These are phyloP conservation scores for Plodia interpunctella DNA, from an alignment of 1,140 invertebrate genomes.

Conservation along the genomic window DNA sequence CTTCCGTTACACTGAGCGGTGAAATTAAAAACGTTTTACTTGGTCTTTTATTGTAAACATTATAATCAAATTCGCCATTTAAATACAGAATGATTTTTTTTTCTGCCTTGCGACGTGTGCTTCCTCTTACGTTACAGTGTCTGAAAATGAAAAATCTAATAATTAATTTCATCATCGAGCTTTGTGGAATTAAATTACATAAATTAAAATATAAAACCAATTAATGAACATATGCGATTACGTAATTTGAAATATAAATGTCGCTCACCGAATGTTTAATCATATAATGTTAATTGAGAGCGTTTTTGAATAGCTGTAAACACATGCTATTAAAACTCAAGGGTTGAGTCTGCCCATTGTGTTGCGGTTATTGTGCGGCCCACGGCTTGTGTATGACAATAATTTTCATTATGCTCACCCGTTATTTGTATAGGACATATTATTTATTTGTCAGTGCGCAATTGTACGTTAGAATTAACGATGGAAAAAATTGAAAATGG, in stretches of 20 bases:
- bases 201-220: no score
- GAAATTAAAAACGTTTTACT: not conserved
- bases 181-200: no score
- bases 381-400: slow-evolving; percentile 4
- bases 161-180: no score
- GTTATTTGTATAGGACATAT: not conserved
- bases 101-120: no score
- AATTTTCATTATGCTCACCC: not conserved
- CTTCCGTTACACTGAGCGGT: not conserved
- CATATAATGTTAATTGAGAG: not conserved
- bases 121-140: no score
- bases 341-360: not conserved
- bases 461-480: not conserved
- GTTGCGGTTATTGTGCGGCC: not conserved
- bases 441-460: not conserved
- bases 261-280: not conserved
- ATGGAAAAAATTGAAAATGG: no score
- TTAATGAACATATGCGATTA: not conserved
- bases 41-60: no score
- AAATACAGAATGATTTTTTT: no score
- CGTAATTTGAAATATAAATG: not conserved
- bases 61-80: no score
- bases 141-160: no score
- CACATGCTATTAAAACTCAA: slow-evolving; percentile 6
- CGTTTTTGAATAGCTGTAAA: slow-evolving; percentile 2